A percentile compares a stretch with the other conserved stretches of the same genome.
Conservation (phyloP, 2,888 invertebrate genomes). For the Congeria kusceri region DNA sequence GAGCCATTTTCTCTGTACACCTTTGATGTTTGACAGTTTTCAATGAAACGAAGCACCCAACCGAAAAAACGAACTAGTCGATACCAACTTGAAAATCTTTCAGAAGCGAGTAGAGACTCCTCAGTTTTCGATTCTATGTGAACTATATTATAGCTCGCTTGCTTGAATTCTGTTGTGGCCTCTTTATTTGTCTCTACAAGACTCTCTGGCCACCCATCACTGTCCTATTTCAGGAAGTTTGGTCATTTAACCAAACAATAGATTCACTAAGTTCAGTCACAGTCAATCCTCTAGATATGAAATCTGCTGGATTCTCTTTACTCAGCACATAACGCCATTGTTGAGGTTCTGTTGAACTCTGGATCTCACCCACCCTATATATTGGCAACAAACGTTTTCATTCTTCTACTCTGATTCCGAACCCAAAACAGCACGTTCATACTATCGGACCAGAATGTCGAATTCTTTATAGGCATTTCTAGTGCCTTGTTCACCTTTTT, state of each 20-base stretch:
- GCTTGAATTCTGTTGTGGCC: not conserved
- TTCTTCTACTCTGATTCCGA: slow-evolving; percentile 22
- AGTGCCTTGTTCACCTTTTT: no score
- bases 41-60: slow-evolving; percentile 38
- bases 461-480: no score
- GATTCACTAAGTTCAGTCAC: no score
- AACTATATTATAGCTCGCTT: slow-evolving; percentile 9
- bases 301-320: no score
- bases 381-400: no score
- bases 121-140: not conserved
- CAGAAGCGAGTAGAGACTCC: slow-evolving; percentile 12
- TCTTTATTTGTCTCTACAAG: slow-evolving; percentile 25
- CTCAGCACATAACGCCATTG: no score
- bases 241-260: slow-evolving; percentile 56
- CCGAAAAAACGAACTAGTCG: slow-evolving; percentile 14
- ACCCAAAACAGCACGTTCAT: slow-evolving; percentile 53
- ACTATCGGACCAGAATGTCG: no score
- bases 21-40: slow-evolving; percentile 21
- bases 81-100: slow-evolving; percentile 34
- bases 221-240: slow-evolving; percentile 29
- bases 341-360: no score
- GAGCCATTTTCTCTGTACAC: slow-evolving; percentile 1
- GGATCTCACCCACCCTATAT: slow-evolving; percentile 62
- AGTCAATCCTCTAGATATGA: no score
- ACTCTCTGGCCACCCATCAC: no score